These are phyloP conservation scores for Cephalopterus ornatus DNA, from an alignment of 2,113 vertebrate species.

Conservation along the genomic window DNA sequence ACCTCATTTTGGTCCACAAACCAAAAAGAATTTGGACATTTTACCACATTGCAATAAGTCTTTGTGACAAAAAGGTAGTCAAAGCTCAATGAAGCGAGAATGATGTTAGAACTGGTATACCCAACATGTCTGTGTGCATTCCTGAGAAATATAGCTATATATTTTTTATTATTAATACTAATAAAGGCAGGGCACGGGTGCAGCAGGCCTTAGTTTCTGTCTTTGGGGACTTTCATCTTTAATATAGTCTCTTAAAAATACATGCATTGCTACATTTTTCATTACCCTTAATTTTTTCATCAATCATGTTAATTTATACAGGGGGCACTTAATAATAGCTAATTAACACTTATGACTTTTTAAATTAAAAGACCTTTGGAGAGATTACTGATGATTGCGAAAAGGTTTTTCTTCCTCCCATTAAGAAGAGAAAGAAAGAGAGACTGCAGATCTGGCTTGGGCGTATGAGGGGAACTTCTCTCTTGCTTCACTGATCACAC, in stretches of 20 bases:
- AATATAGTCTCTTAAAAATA: constrained; percentile 80
- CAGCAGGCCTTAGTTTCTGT: constrained; percentile 62
- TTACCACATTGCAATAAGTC: background rate
- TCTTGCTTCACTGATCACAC: background rate
- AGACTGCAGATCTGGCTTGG: constrained; percentile 38
- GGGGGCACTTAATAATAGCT: constrained; percentile 82
- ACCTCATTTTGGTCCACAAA: background rate
- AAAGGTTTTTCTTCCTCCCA: constrained; percentile 72
- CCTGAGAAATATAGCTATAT: background rate
- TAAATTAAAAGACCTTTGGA: constrained; percentile 83
- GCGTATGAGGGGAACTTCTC: background rate
- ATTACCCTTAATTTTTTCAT: constrained; percentile 84
- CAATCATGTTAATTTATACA: constrained; percentile 83
- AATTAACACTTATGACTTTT: constrained; percentile 85
- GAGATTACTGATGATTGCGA: constrained; percentile 74
- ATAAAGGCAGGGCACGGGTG: constrained; percentile 67
- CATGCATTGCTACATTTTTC: constrained; percentile 79
- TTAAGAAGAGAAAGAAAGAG: constrained; percentile 52
- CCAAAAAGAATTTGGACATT: background rate
- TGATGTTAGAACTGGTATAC: background rate
- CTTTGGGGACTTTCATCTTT: constrained; percentile 75
- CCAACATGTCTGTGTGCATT: background rate
- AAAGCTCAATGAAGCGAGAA: constrained; percentile 3
- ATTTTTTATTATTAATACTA: constrained; percentile 58
- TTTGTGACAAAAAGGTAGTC: background rate